Evolutionary conservation across 37 sponge, comb jelly and placozoan genomes (phyloP), one percentile per base, ranked within the genome.

Genomic region (Aplysina aerophoba): DNA sequence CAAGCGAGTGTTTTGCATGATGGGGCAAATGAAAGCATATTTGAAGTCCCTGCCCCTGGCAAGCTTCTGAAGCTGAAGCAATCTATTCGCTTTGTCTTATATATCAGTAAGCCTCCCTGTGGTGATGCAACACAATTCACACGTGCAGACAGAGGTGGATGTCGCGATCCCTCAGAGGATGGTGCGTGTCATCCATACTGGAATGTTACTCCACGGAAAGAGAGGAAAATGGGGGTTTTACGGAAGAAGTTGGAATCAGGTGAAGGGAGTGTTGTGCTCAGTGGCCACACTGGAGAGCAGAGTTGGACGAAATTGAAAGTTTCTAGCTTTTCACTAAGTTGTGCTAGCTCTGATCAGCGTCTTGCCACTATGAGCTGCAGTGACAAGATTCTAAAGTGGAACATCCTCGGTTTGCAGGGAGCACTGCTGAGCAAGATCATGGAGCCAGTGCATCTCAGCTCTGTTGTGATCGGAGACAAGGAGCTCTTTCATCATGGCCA

Each of bases 401-500:
- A 75, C 25, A 24, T 12, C 20, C 25, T 75, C 25, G 78, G 78
- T 14, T 14, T 75, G 16, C 78, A 75, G 40, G 78, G 78, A 39
- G 78, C 78, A 22, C 54, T 36, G 22, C 53, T 75, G 38, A 75
- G 78, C 40, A 17, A 12, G n/a, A 38, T 75, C 44, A 40, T 75
- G n/a, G 16, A 75, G 37, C 78, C 78, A 21, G 53, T 75, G 38
- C 41, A 36, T 11, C 78, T 75, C n/a, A 39, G 41, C 13, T 5
- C 78, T 53, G 78, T 75, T 15, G 78, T 75, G 38, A 75, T 75
- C 13, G 78, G 78, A 19, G 78, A 75, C 53, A 6, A 54, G 1
- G 78, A 75, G 1, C 78, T 75, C 25, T 75, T 75, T 44, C 78
- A 75, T 75, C 78, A 75, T 24, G 78, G 78, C 15, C 78, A 75